phyloP scores from a whole-genome alignment of 2,113 vertebrate genomes.

The Rhinoderma darwinii region DNA sequence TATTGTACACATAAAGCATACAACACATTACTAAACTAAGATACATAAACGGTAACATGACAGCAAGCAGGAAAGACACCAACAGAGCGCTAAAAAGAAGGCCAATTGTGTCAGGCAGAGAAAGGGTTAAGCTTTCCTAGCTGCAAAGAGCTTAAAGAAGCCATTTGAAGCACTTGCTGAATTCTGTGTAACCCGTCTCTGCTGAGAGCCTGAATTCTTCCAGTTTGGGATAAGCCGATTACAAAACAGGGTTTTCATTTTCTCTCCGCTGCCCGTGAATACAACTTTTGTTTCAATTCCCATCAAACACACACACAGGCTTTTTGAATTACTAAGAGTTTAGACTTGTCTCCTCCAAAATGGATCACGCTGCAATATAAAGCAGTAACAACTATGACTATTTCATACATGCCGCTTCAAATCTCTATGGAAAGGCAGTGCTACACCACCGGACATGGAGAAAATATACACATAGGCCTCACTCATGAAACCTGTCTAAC shows the following conservation, averaged over 20 bases:
- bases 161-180: conserved; percentile 31
- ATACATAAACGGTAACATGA: neutral
- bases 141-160: conserved; percentile 7
- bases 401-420: neutral
- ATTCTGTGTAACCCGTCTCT: conserved; percentile 16
- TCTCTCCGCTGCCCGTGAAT: conserved; percentile 38
- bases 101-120: neutral
- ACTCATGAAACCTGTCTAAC: too few species aligned
- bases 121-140: conserved; percentile 9
- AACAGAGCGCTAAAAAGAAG: neutral
- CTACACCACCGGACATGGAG: too few species aligned
- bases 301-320: conserved; percentile 24
- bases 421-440: neutral
- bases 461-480: too few species aligned
- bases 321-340: conserved; percentile 14
- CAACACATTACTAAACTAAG: too few species aligned
- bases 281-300: conserved; percentile 47
- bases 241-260: conserved; percentile 47
- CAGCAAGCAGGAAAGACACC: neutral
- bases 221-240: conserved; percentile 50
- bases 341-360: conserved; percentile 14
- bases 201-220: conserved; percentile 41
- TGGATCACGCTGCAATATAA: neutral
- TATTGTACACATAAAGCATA: too few species aligned
- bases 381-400: neutral